Percentiles rank a stretch among this genome's conserved stretches.
Evolutionary conservation across 2,888 invertebrate species (phyloP).

Genomic region (Napeogenes sylphis): DNA sequence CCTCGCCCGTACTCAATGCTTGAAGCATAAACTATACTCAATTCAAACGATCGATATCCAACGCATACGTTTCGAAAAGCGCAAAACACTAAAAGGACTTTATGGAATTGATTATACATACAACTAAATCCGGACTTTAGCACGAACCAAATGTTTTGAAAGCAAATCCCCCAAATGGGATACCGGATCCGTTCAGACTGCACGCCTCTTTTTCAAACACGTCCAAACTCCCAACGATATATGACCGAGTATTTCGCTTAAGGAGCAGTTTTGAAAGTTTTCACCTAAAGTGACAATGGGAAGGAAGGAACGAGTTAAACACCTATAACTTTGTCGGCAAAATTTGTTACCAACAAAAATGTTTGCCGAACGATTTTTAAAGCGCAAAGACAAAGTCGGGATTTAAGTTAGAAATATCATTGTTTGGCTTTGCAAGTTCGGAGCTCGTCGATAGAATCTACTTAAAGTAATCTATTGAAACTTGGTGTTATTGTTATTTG

Average conservation of each 20-base stretch:
- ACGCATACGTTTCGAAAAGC: constrained; percentile 8
- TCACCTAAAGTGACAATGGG: constrained; percentile 26
- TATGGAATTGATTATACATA: constrained; percentile 8
- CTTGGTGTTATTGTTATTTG: constrained; percentile 1
- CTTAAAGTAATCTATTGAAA: background rate
- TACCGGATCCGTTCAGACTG: constrained; percentile 12
- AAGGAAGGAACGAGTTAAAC: constrained; percentile 6
- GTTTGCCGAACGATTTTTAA: constrained; percentile 5
- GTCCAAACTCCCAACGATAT: constrained; percentile 23
- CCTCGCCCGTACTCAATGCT: background rate
- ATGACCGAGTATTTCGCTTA: constrained; percentile 28
- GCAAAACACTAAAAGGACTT: constrained; percentile 7
- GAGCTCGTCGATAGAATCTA: background rate
- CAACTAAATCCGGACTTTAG: constrained; percentile 13
- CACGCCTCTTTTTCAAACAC: constrained; percentile 18
- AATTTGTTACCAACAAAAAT: constrained; percentile 6
- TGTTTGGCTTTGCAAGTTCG: constrained; percentile 1
- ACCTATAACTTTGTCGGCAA: background rate
- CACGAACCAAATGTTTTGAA: constrained; percentile 12
- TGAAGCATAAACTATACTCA: constrained; percentile 2
- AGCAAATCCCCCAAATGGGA: constrained; percentile 20
- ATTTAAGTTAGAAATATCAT: constrained; percentile 7
- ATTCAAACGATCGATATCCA: constrained; percentile 1
- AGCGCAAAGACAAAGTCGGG: constrained; percentile 1
- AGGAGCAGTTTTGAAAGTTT: constrained; percentile 28